phyloP scores from a whole-genome alignment of 2,888 invertebrate species.

The Drosophila anomalata region DNA sequence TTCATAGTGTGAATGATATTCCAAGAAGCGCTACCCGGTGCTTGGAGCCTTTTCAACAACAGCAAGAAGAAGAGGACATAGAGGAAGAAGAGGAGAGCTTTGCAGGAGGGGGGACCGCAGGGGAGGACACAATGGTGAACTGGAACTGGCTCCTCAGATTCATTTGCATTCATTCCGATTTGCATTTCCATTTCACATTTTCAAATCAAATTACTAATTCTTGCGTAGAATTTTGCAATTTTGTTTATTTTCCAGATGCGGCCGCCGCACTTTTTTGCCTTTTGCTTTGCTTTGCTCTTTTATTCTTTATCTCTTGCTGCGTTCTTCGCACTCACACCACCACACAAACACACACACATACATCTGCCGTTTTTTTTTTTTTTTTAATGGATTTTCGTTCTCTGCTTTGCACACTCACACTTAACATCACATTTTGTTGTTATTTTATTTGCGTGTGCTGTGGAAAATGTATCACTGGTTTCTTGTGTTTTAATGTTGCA shows the following conservation, averaged over 20 bases:
- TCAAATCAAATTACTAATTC: background rate
- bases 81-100: conserved; percentile 1
- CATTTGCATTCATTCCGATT: background rate
- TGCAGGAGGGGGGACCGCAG: background rate
- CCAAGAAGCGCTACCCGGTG: conserved; percentile 1
- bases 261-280: conserved; percentile 21
- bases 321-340: conserved; percentile 39
- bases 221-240: conserved; percentile 39
- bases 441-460: conserved; percentile 25
- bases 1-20: background rate
- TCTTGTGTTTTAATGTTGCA: conserved; percentile 16
- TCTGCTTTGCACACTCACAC: conserved; percentile 58
- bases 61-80: background rate
- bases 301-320: conserved; percentile 24
- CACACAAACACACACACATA: conserved; percentile 23
- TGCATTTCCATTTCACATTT: background rate
- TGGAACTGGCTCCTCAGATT: conserved; percentile 11
- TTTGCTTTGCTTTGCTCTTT: conserved; percentile 31
- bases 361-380: conserved; percentile 11
- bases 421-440: conserved; percentile 69
- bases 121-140: conserved; percentile 1
- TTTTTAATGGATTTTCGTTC: conserved; percentile 29
- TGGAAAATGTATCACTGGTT: conserved; percentile 53
- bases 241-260: conserved; percentile 50
- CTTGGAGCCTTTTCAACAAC: conserved; percentile 16